phyloP scores from a whole-genome alignment of 2,797 vertebrate genomes.

The Hypotaenidia okinawae region DNA sequence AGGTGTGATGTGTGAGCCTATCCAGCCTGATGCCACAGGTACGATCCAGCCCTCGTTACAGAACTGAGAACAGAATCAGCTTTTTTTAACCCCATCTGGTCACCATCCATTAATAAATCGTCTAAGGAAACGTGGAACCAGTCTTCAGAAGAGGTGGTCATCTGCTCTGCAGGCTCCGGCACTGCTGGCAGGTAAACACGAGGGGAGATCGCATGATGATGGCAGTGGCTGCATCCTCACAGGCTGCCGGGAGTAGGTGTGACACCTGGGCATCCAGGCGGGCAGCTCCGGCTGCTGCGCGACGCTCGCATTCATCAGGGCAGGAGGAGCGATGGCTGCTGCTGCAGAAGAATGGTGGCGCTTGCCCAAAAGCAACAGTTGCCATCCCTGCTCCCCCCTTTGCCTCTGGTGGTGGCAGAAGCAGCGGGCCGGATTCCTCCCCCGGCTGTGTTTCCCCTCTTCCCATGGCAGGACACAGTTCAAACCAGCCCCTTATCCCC shows the following conservation, averaged over 20 bases:
- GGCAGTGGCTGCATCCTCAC: not conserved
- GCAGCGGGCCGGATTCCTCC: slow-evolving; percentile 1
- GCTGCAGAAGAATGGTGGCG: not conserved
- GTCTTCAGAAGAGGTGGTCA: not conserved
- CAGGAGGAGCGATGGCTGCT: not conserved
- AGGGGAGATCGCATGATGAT: not conserved
- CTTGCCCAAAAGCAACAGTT: not conserved
- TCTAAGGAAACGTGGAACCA: not conserved
- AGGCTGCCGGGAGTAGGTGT: not conserved
- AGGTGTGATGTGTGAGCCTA: not conserved
- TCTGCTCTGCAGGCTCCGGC: not conserved
- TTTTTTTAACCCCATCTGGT: not conserved
- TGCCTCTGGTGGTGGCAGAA: not conserved
- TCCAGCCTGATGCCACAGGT: not conserved
- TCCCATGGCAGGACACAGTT: slow-evolving; percentile 44
- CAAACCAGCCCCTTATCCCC: slow-evolving; percentile 31
- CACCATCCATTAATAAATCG: not conserved
- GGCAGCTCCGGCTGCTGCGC: not conserved
- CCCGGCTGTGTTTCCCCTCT: not conserved
- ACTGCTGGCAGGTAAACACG: fast-evolving
- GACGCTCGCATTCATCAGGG: not conserved
- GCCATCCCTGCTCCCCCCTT: not conserved
- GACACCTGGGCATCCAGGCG: not conserved
- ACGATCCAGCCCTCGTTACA: not conserved
- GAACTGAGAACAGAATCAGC: not conserved